phyloP scores from a whole-genome alignment of 2,113 vertebrate species.

The Microtus ochrogaster region DNA sequence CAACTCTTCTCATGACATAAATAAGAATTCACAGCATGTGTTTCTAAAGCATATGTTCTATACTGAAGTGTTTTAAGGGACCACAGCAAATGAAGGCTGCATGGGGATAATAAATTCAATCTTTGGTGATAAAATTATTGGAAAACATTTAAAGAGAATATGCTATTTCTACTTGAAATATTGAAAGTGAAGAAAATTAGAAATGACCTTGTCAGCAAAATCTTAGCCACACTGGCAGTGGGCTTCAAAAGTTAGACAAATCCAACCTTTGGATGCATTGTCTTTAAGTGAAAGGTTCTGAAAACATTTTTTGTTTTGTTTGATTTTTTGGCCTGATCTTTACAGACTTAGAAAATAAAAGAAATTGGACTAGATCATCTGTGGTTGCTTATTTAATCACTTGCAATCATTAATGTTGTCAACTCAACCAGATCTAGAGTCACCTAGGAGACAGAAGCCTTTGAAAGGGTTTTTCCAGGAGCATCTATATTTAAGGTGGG shows the following conservation, averaged over 20 bases:
- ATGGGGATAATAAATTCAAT: not conserved
- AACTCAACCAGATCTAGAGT: not conserved
- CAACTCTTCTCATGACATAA: not conserved
- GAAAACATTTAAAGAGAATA: constrained; percentile 30
- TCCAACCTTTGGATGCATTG: not conserved
- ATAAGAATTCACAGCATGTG: not conserved
- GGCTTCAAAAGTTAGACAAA: not conserved
- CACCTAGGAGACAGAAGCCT: not conserved
- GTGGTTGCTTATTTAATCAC: not conserved
- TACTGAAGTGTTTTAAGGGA: constrained; percentile 3
- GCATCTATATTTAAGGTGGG: not conserved
- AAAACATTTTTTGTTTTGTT: not conserved
- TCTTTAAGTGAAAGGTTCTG: not conserved
- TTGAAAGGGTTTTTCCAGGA: not conserved
- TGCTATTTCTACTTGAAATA: constrained; percentile 24
- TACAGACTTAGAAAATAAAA: not conserved
- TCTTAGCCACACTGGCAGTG: not conserved
- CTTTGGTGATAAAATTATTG: constrained; percentile 26
- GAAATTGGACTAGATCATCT: not conserved
- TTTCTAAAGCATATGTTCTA: not conserved
- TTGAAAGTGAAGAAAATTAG: not conserved
- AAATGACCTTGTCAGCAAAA: not conserved
- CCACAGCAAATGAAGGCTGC: not conserved
- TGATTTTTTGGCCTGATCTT: not conserved
- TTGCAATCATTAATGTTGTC: not conserved